phyloP scores from a whole-genome alignment of 1,140 invertebrate genomes.

The Carposina sasakii region DNA sequence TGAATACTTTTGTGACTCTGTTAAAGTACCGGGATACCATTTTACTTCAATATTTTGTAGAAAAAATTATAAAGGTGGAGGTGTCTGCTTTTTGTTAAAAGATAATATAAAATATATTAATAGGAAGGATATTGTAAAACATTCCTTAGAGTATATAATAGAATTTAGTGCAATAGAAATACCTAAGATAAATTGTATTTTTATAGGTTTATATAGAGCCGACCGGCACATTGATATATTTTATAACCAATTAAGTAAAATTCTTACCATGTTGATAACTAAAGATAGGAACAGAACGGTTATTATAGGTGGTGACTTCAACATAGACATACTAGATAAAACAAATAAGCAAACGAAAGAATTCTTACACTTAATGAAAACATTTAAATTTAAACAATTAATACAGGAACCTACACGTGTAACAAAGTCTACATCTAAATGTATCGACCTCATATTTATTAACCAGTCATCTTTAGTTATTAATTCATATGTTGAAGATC shows the following conservation, averaged over 20 bases:
- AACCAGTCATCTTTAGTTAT: neutral
- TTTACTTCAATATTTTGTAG: neutral
- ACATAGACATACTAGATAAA: neutral
- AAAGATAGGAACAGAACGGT: neutral
- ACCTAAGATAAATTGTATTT: neutral
- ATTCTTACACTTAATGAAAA: neutral
- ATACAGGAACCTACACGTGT: neutral
- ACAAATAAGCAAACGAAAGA: too few relatives aligned
- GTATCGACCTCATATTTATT: neutral
- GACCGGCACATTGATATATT: neutral
- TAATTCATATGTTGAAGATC: neutral
- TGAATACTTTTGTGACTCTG: too few relatives aligned
- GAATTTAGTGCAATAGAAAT: constrained; percentile 4
- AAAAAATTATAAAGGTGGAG: neutral
- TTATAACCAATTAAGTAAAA: neutral
- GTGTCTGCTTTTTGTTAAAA: neutral
- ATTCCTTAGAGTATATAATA: constrained; percentile 1
- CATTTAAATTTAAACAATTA: neutral
- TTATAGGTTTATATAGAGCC: neutral
- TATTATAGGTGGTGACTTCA: neutral
- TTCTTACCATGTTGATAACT: neutral
- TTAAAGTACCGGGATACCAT: too few relatives aligned
- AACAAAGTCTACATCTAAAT: neutral
- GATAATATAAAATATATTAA: neutral
- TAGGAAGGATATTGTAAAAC: neutral